phyloP scores from a whole-genome alignment of 2,888 invertebrate genomes.

The Uloborus plumipes region DNA sequence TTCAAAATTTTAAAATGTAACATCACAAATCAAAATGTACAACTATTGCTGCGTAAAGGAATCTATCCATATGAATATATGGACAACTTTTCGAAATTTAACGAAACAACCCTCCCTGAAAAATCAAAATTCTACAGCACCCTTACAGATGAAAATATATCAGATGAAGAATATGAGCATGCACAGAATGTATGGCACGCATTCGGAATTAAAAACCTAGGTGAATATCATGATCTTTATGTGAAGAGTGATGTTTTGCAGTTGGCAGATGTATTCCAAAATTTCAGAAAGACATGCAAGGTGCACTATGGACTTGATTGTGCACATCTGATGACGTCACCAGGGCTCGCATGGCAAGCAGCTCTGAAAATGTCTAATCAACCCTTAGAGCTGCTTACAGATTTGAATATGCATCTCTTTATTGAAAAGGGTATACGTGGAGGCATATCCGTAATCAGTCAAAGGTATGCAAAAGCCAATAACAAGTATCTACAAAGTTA shows the following conservation, averaged over 20 bases:
- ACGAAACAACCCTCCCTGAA: slow-evolving; percentile 12
- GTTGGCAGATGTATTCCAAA: slow-evolving; percentile 68
- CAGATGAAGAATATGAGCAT: slow-evolving; percentile 18
- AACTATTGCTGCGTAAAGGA: slow-evolving; percentile 4
- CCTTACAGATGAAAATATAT: slow-evolving; percentile 37
- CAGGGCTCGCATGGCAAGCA: slow-evolving; percentile 64
- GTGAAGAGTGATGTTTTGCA: slow-evolving; percentile 64
- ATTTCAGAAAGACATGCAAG: slow-evolving; percentile 66
- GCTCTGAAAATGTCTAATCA: slow-evolving; percentile 63
- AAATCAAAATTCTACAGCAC: slow-evolving; percentile 62
- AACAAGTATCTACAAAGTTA: slow-evolving; percentile 46
- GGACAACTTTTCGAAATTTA: slow-evolving; percentile 20
- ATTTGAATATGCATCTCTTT: slow-evolving; percentile 66
- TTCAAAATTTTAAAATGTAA: not conserved
- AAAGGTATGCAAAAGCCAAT: slow-evolving; percentile 64
- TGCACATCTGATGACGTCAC: slow-evolving; percentile 64
- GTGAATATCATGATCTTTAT: slow-evolving; percentile 68
- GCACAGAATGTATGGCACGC: slow-evolving; percentile 67
- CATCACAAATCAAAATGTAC: not conserved
- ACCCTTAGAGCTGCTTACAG: slow-evolving; percentile 65
- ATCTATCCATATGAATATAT: slow-evolving; percentile 26
- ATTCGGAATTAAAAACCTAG: slow-evolving; percentile 66
- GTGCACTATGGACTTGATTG: slow-evolving; percentile 67
- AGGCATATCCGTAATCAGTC: slow-evolving; percentile 43
- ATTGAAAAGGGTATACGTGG: slow-evolving; percentile 52